Evolutionary conservation across 2,888 invertebrate genomes (phyloP).

Genomic region (Hypena proboscidalis): DNA sequence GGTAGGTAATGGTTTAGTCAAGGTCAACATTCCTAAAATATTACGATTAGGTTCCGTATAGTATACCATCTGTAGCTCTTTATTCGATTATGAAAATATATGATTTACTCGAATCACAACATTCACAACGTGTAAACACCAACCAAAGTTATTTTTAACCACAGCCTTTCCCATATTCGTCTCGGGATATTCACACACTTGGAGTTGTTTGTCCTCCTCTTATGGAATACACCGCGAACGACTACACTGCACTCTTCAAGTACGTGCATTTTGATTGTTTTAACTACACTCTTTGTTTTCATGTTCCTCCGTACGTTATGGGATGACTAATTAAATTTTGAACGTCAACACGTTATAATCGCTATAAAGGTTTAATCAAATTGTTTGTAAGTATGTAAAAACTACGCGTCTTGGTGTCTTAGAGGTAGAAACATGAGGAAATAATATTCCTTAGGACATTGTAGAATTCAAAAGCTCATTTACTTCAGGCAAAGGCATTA

Average conservation of each 20-base stretch:
- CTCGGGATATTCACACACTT: slow-evolving; percentile 17
- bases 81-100: background rate
- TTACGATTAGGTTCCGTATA: too few relatives aligned
- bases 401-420: too few relatives aligned
- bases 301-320: slow-evolving; percentile 4
- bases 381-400: too few relatives aligned
- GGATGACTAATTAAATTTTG: slow-evolving; percentile 26
- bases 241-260: slow-evolving; percentile 22
- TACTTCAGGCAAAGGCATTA: too few relatives aligned
- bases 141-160: slow-evolving; percentile 22
- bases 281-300: slow-evolving; percentile 18
- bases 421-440: too few relatives aligned
- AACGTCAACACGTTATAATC: slow-evolving; percentile 12
- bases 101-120: background rate
- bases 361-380: too few relatives aligned
- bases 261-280: slow-evolving; percentile 27
- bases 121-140: slow-evolving; percentile 14
- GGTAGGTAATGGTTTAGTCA: too few relatives aligned
- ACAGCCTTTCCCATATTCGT: slow-evolving; percentile 26
- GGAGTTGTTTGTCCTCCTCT: slow-evolving; percentile 30
- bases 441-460: too few relatives aligned
- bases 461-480: too few relatives aligned
- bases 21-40: too few relatives aligned
- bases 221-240: slow-evolving; percentile 30
- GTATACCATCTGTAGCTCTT: background rate